A percentile compares a stretch with the other conserved stretches of the same genome.
Evolutionary conservation across 2,888 invertebrate genomes (phyloP).

Genomic region (Sminthurinus aureus): DNA sequence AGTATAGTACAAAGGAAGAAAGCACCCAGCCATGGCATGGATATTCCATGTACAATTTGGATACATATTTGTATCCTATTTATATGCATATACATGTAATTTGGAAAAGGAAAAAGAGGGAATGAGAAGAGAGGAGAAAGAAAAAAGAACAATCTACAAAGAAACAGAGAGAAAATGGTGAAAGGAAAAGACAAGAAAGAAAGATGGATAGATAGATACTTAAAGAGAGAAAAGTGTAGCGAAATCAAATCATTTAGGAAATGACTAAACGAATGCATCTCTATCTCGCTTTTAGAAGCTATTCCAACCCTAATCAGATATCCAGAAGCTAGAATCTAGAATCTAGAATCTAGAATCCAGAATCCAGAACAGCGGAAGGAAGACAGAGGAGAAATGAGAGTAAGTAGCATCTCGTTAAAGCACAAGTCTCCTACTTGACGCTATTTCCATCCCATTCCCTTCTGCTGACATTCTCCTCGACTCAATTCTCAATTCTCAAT

Average conservation of each 20-base stretch:
- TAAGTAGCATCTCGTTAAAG: neutral
- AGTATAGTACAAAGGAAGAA: too few species aligned
- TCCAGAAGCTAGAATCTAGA: neutral
- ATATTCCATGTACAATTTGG: too few species aligned
- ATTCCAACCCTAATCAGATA: slow-evolving; percentile 2
- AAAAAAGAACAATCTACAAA: neutral
- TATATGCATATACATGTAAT: too few species aligned
- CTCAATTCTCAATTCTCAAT: too few species aligned
- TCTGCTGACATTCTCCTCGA: too few species aligned
- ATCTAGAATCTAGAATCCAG: neutral
- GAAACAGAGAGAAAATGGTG: neutral
- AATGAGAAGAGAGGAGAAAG: too few species aligned
- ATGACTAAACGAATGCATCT: slow-evolving; percentile 10
- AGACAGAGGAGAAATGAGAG: neutral
- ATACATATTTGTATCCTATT: too few species aligned
- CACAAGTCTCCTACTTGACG: neutral
- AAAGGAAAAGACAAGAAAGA: neutral
- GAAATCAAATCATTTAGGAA: slow-evolving; percentile 20
- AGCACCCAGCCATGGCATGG: too few species aligned
- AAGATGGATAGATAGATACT: neutral
- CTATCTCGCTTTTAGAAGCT: slow-evolving; percentile 6
- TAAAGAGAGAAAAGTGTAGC: neutral
- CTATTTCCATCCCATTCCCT: neutral
- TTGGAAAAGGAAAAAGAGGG: neutral
- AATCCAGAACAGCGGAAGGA: neutral